phyloP scores from a whole-genome alignment of 1,140 invertebrate genomes.

The Bombyx mandarina region DNA sequence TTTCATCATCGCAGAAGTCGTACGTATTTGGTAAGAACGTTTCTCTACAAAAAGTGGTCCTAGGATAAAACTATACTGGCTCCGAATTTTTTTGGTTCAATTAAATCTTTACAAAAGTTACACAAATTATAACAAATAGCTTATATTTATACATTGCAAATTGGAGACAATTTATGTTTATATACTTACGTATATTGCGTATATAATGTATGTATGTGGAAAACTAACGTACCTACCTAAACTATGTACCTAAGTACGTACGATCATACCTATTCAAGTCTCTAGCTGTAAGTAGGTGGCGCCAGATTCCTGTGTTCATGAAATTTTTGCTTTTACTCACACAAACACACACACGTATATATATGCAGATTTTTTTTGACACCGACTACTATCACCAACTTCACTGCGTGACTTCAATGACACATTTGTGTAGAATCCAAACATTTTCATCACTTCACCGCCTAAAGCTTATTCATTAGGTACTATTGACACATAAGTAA shows the following conservation, averaged over 20 bases:
- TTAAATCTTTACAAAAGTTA: not conserved
- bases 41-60: not conserved
- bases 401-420: too few relatives aligned
- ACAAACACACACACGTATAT: not conserved
- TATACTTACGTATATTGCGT: too few relatives aligned
- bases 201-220: too few relatives aligned
- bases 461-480: not conserved
- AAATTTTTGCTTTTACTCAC: slow-evolving; percentile 4
- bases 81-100: not conserved
- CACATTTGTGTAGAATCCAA: not conserved
- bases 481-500: not conserved
- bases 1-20: too few relatives aligned
- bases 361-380: too few relatives aligned
- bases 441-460: not conserved
- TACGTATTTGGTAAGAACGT: not conserved
- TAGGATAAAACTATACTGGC: too few relatives aligned
- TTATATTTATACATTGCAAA: not conserved
- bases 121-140: not conserved
- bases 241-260: not conserved
- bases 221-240: too few relatives aligned
- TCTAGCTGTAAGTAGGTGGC: slow-evolving; percentile 5
- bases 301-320: slow-evolving; percentile 4
- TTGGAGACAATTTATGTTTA: too few relatives aligned
- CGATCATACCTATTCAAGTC: not conserved
- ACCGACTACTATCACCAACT: too few relatives aligned